These are phyloP conservation scores for Cebus imitator DNA, from an alignment of 2,113 vertebrate species.

Conservation along the genomic window DNA sequence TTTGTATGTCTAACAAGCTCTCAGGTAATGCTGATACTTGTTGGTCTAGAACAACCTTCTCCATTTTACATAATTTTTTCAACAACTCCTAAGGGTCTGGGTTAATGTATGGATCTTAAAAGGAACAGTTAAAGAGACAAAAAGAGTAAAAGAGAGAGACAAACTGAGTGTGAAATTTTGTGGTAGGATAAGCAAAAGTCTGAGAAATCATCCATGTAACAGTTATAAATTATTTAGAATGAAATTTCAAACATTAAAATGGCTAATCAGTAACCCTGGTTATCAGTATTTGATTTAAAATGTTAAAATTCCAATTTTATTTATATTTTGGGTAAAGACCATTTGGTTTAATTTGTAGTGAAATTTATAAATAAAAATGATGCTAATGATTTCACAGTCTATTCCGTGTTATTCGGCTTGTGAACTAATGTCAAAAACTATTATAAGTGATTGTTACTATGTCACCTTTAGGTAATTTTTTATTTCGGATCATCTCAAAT, in stretches of 20 bases:
- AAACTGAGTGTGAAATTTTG: neutral
- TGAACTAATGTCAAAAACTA: slow-evolving; percentile 17
- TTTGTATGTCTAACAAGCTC: neutral
- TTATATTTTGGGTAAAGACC: neutral
- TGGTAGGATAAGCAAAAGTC: neutral
- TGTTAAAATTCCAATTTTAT: neutral
- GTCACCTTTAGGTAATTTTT: neutral
- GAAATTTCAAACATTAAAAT: neutral
- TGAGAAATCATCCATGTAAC: neutral
- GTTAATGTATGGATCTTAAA: neutral
- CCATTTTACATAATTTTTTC: neutral
- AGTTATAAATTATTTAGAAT: neutral
- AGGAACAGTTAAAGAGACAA: neutral
- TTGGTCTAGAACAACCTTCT: neutral
- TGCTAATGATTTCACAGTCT: neutral
- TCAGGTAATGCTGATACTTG: neutral
- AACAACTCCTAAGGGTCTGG: neutral
- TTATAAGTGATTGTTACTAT: neutral
- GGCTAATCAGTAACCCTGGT: neutral
- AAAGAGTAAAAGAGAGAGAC: neutral
- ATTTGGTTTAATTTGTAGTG: neutral
- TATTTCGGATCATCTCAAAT: neutral
- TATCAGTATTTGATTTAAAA: neutral
- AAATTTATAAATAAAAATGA: slow-evolving; percentile 35
- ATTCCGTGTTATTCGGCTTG: neutral